Evolutionary conservation across 2,797 vertebrate species (phyloP).

Genomic region (Sebastes diploproa): DNA sequence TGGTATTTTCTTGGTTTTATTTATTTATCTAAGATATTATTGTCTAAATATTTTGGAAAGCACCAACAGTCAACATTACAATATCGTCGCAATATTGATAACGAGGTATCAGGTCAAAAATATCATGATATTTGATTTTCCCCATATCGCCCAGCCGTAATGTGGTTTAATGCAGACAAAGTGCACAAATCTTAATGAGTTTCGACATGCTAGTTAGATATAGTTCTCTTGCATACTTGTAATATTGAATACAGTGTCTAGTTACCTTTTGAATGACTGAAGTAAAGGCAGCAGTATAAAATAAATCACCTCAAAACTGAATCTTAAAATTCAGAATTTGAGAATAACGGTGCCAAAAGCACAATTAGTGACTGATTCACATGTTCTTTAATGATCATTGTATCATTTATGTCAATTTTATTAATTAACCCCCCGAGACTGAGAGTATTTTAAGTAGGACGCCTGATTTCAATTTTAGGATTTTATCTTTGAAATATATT

Average conservation of each 20-base stretch:
- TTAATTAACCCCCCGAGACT: not conserved
- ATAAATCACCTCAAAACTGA: not conserved
- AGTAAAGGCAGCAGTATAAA: not conserved
- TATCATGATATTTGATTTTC: too few relatives aligned
- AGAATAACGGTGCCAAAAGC: not conserved
- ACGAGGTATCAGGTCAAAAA: too few relatives aligned
- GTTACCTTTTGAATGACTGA: not conserved
- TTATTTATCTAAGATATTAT: too few relatives aligned
- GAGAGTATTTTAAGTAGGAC: constrained; percentile 8
- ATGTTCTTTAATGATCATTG: not conserved
- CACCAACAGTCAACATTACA: too few relatives aligned
- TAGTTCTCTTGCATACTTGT: not conserved
- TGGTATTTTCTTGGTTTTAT: too few relatives aligned
- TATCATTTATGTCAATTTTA: not conserved
- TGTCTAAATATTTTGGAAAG: too few relatives aligned
- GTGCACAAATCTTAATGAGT: not conserved
- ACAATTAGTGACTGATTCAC: not conserved
- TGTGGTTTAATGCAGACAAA: not conserved
- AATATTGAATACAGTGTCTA: not conserved
- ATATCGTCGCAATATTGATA: too few relatives aligned
- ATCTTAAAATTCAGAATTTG: not conserved
- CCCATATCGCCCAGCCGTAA: too few relatives aligned
- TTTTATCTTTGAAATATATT: not conserved
- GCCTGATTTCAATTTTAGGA: not conserved
- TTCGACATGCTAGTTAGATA: not conserved